Conservation (phyloP, 2,113 vertebrate species). For the Pachyramphus minor region DNA sequence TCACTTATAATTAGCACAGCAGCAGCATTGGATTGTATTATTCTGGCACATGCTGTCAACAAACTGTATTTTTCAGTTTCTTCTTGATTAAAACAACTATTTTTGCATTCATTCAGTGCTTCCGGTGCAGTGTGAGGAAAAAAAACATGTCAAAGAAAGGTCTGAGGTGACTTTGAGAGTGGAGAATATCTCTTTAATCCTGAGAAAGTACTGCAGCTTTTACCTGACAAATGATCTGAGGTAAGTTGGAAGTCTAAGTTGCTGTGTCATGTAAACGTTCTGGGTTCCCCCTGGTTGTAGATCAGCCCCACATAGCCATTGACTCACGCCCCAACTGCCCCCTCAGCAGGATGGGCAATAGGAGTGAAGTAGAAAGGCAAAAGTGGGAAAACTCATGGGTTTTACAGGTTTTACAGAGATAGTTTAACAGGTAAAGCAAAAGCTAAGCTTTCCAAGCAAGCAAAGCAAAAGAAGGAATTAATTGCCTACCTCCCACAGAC, state of each 20-base stretch:
- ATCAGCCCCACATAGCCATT: neutral
- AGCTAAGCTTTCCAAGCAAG: accelerated
- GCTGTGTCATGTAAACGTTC: neutral
- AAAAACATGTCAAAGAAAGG: neutral
- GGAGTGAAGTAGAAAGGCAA: neutral
- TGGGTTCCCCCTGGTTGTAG: neutral
- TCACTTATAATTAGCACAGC: slow-evolving; percentile 9
- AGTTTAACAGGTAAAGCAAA: neutral
- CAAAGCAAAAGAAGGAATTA: neutral
- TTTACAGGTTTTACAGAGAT: neutral
- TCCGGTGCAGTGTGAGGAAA: neutral
- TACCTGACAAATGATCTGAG: neutral
- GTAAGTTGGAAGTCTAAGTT: neutral
- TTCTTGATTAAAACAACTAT: neutral
- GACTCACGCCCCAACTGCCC: neutral
- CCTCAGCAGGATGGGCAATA: neutral
- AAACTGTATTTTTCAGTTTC: slow-evolving; percentile 9
- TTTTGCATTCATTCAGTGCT: neutral
- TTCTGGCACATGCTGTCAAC: neutral
- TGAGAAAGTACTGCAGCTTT: neutral
- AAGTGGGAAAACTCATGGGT: neutral
- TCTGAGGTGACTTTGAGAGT: neutral
- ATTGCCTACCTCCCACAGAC: accelerated
- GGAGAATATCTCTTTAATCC: neutral
- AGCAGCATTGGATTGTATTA: neutral